Percentiles rank a stretch among this genome's conserved stretches.
Conservation (phyloP, 2,113 vertebrate species). For the Bothrops jararaca region DNA sequence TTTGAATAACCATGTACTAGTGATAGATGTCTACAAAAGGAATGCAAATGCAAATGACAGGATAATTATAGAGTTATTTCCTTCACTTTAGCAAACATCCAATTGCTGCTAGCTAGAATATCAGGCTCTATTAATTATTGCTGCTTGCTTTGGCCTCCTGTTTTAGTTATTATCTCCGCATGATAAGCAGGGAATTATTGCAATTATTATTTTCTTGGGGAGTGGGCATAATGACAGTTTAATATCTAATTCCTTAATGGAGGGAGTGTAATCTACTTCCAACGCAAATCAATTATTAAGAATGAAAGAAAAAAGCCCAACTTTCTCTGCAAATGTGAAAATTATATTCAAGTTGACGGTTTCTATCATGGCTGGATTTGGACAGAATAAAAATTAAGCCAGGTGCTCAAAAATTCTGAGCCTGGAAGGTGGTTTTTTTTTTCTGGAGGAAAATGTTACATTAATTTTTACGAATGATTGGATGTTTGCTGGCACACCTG, state of each 20-base stretch:
- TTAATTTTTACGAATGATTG: neutral
- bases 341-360: neutral
- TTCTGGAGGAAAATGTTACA: neutral
- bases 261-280: neutral
- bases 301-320: too few species aligned
- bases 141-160: neutral
- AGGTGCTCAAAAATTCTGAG: neutral
- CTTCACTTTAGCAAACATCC: neutral
- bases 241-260: neutral
- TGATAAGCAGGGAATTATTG: neutral
- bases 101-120: constrained; percentile 5
- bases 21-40: neutral
- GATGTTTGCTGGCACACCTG: neutral
- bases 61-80: neutral
- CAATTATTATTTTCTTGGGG: neutral
- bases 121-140: constrained; percentile 17
- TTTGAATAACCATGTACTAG: neutral
- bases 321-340: neutral
- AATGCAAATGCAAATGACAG: neutral
- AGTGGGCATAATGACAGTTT: neutral
- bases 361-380: neutral
- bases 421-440: neutral
- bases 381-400: neutral
- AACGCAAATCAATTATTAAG: neutral
- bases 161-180: neutral